Percentiles rank a stretch among this genome's conserved stretches.
These are phyloP conservation scores for Cheilinus undulatus DNA, from an alignment of 2,113 vertebrate species.

Conservation along the genomic window DNA sequence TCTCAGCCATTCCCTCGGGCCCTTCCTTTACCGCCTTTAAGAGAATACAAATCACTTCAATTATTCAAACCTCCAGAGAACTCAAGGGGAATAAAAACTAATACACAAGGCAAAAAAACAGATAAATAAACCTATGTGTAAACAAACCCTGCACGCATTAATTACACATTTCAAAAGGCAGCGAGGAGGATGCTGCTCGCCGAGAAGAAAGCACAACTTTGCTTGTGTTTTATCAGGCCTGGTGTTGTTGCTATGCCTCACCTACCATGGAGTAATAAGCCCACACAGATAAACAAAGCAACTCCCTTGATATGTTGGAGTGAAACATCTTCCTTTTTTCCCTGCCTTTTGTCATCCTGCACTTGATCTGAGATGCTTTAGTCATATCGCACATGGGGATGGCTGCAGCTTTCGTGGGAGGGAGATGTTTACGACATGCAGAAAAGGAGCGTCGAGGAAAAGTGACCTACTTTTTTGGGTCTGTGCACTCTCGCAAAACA, in stretches of 20 bases:
- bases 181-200: constrained; percentile 35
- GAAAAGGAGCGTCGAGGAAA: constrained; percentile 50
- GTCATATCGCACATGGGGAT: constrained; percentile 45
- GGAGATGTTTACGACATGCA: constrained; percentile 40
- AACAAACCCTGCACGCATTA: constrained; percentile 71
- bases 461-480: constrained; percentile 63
- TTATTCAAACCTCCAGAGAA: constrained; percentile 75
- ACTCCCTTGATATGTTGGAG: constrained; percentile 58
- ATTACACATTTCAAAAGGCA: constrained; percentile 69
- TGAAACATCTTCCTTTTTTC: constrained; percentile 53
- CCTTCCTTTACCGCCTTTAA: constrained; percentile 66
- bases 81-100: constrained; percentile 51
- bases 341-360: constrained; percentile 68
- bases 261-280: constrained; percentile 59
- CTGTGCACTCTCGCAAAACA: background rate
- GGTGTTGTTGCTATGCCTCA: constrained; percentile 44
- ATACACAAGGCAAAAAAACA: constrained; percentile 49
- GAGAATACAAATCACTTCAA: constrained; percentile 79
- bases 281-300: constrained; percentile 77
- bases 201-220: constrained; percentile 44
- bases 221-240: constrained; percentile 30
- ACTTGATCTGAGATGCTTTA: constrained; percentile 64
- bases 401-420: constrained; percentile 56
- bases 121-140: constrained; percentile 65
- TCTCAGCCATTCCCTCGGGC: constrained; percentile 60